These are phyloP conservation scores for Cliona cf. orientalis DNA, from an alignment of 37 sponge, comb jelly and placozoan species.

Conservation along the genomic window DNA sequence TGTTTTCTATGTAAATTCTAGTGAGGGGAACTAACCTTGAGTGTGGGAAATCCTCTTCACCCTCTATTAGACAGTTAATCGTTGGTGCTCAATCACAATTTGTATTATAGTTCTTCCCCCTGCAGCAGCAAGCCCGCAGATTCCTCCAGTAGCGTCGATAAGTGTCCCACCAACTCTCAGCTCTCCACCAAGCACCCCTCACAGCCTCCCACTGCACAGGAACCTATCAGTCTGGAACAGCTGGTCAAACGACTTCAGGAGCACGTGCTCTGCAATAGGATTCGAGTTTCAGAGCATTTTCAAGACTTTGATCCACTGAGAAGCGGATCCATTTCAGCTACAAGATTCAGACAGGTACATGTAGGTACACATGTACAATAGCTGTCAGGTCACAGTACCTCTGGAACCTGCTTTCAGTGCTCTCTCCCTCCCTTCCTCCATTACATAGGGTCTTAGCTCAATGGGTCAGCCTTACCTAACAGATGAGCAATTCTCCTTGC, in stretches of 20 bases:
- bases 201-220: conserved; percentile 36
- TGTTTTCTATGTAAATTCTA: too few relatives aligned
- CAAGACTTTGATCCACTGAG: conserved; percentile 88
- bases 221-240: too few relatives aligned
- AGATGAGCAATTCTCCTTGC: conserved; percentile 56
- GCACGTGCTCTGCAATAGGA: conserved; percentile 60
- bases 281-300: conserved; percentile 83
- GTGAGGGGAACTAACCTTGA: too few relatives aligned
- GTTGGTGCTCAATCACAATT: too few relatives aligned
- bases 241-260: conserved; percentile 67
- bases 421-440: not conserved
- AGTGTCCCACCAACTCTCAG: not conserved
- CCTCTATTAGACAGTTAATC: too few relatives aligned
- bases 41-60: too few relatives aligned
- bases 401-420: not conserved
- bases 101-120: too few relatives aligned
- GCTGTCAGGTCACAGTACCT: not conserved
- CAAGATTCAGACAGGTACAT: conserved; percentile 79
- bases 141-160: too few relatives aligned
- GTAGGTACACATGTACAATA: not conserved
- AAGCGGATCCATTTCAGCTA: conserved; percentile 77
- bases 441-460: conserved; percentile 52
- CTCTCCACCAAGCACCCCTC: not conserved
- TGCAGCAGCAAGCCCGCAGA: too few relatives aligned
- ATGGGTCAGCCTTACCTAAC: conserved; percentile 71